phyloP scores from a whole-genome alignment of 2,797 vertebrate species.

The Vespertilio murinus region DNA sequence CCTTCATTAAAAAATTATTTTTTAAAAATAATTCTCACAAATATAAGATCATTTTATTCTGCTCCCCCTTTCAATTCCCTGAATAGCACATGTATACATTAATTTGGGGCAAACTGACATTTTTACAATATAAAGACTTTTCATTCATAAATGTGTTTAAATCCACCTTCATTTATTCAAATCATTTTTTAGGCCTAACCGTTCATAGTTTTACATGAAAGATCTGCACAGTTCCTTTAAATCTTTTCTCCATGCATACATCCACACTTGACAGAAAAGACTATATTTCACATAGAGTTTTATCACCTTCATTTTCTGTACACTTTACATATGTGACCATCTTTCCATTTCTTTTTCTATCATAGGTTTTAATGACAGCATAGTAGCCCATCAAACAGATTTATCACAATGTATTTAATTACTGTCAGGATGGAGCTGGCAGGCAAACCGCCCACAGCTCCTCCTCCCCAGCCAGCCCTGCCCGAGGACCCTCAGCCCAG shows the following conservation, averaged over 20 bases:
- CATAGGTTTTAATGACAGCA: neutral
- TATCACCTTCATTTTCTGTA: neutral
- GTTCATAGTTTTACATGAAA: neutral
- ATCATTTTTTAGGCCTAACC: neutral
- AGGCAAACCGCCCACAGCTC: too few relatives aligned
- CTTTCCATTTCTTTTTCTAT: neutral
- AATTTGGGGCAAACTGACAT: neutral
- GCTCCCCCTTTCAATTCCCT: too few relatives aligned
- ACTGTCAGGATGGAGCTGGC: neutral
- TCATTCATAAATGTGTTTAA: neutral
- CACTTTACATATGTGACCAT: neutral
- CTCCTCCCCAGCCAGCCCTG: too few relatives aligned
- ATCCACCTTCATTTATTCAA: neutral
- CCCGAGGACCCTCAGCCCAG: too few relatives aligned
- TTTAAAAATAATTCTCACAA: neutral
- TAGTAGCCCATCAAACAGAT: neutral
- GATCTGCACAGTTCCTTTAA: neutral
- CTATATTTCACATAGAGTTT: neutral
- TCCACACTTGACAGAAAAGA: neutral
- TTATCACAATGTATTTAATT: neutral
- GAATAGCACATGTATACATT: neutral
- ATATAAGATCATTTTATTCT: neutral
- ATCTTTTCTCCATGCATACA: neutral
- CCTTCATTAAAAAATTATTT: neutral
- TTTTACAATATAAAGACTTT: neutral